Evolutionary conservation across 2,113 vertebrate species (phyloP).

Genomic region (Eolophus roseicapilla): DNA sequence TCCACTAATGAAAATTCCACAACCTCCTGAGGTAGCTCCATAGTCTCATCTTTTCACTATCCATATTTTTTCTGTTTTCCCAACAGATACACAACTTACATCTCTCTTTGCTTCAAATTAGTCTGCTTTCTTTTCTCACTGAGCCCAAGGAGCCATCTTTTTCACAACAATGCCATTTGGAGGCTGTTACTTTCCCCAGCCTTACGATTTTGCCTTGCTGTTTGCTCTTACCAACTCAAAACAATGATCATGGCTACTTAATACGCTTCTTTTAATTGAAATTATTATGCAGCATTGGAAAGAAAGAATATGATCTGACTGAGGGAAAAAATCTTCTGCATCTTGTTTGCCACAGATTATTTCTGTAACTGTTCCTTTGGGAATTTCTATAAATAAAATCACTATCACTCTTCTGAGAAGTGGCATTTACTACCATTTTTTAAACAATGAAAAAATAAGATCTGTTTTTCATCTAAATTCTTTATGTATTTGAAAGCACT

Average conservation of each 20-base stretch:
- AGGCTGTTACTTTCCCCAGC: background rate
- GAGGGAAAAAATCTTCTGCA: background rate
- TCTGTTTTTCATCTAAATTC: slow-evolving; percentile 72
- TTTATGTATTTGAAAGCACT: slow-evolving; percentile 61
- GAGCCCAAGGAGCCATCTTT: background rate
- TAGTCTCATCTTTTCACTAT: background rate
- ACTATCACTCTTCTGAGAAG: slow-evolving; percentile 56
- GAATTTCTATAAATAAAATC: slow-evolving; percentile 63
- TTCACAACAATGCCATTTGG: background rate
- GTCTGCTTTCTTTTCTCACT: background rate
- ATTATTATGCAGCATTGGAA: slow-evolving; percentile 7
- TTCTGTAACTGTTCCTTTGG: slow-evolving; percentile 43
- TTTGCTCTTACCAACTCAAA: slow-evolving; percentile 1
- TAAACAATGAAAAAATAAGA: slow-evolving; percentile 53
- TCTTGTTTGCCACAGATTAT: slow-evolving; percentile 45
- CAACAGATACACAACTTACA: background rate
- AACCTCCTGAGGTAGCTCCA: background rate
- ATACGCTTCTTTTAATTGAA: slow-evolving; percentile 2
- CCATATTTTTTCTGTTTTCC: background rate
- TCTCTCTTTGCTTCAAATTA: background rate
- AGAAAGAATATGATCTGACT: background rate
- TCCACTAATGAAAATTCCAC: background rate
- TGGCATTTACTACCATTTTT: slow-evolving; percentile 39
- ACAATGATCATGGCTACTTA: background rate
- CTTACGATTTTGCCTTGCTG: background rate